These are phyloP conservation scores for Lethenteron reissneri DNA, from an alignment of 2,113 vertebrate species.

Conservation along the genomic window DNA sequence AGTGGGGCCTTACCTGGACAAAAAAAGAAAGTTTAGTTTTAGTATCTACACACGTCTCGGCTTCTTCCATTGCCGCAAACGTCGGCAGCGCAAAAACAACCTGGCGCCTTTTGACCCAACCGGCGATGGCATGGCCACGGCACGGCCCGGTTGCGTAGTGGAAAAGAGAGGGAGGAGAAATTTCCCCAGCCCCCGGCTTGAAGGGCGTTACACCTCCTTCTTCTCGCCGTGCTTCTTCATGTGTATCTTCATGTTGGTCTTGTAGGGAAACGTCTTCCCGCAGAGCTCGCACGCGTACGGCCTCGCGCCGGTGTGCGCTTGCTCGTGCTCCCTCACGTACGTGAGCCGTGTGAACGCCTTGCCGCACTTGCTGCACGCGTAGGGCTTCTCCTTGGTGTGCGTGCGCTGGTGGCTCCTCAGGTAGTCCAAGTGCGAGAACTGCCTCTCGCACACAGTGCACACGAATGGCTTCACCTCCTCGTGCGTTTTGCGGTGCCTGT, in stretches of 20 bases:
- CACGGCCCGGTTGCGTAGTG: too few relatives aligned
- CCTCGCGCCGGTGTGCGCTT: neutral
- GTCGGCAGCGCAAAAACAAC: too few relatives aligned
- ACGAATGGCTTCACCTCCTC: neutral
- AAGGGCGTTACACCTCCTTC: neutral
- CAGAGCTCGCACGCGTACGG: neutral
- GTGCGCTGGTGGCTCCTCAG: neutral
- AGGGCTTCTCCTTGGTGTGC: conserved; percentile 2
- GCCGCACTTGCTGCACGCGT: neutral
- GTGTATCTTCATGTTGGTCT: neutral
- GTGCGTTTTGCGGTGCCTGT: neutral
- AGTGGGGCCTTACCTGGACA: too few relatives aligned
- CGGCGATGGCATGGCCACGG: too few relatives aligned
- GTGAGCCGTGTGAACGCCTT: neutral
- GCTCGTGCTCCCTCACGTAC: neutral
- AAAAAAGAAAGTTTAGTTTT: too few relatives aligned
- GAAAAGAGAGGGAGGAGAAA: too few relatives aligned
- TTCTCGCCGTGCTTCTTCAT: neutral
- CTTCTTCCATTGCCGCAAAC: too few relatives aligned
- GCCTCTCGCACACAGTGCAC: neutral
- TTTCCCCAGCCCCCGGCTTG: too few relatives aligned
- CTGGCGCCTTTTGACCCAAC: too few relatives aligned
- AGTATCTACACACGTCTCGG: too few relatives aligned
- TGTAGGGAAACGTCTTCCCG: neutral
- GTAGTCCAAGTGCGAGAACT: neutral